phyloP scores from a whole-genome alignment of 30 jellyfish, hydroid and myxozoan genomes.

The Pelagia noctiluca region DNA sequence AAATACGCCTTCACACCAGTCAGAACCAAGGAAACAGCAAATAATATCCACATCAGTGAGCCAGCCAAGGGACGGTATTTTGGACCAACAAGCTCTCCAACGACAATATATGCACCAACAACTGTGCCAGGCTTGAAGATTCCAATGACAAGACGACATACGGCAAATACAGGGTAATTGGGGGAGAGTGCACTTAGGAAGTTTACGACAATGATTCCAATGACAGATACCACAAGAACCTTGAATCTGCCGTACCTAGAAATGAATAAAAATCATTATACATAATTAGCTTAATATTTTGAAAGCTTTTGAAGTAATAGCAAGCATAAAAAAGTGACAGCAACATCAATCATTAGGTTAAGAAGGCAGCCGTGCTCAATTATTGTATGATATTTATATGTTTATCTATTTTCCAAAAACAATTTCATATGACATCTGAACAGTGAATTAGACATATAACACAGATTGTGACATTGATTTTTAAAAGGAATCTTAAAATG shows the following conservation, averaged over 20 bases:
- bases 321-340: no score
- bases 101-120: conserved; percentile 76
- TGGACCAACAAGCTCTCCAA: conserved; percentile 88
- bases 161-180: conserved; percentile 69
- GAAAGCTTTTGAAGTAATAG: no score
- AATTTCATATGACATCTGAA: no score
- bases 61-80: conserved; percentile 87
- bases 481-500: no score
- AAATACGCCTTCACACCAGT: conserved; percentile 90
- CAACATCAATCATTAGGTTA: no score
- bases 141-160: conserved; percentile 75
- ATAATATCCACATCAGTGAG: conserved; percentile 64
- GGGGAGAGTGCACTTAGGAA: conserved; percentile 74
- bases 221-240: conserved; percentile 69
- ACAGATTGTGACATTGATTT: no score
- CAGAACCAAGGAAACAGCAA: conserved; percentile 71
- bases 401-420: no score
- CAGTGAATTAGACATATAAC: no score
- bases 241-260: conserved; percentile 74
- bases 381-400: no score
- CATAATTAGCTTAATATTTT: background rate
- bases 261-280: background rate
- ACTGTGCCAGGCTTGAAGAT: conserved; percentile 82
- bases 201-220: conserved; percentile 58
- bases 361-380: no score